Conservation (phyloP, 2,888 invertebrate genomes). For the Caenorhabditis imperialis region DNA sequence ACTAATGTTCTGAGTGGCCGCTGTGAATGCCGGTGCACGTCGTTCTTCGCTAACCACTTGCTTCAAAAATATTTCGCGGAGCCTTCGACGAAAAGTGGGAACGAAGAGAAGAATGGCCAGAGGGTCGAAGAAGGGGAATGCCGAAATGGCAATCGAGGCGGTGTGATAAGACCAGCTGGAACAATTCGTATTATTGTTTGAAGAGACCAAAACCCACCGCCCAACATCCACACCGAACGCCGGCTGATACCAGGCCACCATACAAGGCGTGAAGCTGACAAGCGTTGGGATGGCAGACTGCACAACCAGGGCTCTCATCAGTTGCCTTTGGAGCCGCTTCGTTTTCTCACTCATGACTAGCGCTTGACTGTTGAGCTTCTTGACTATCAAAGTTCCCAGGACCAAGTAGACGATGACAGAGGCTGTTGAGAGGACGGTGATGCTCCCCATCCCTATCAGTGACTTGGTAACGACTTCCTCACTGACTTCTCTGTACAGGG, state of each 20-base stretch:
- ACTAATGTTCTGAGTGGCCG: no score
- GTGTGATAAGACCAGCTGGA: no score
- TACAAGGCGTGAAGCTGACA: conserved; percentile 11
- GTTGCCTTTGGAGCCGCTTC: neutral
- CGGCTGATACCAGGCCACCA: conserved; percentile 2
- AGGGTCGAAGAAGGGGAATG: no score
- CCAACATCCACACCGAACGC: conserved; percentile 1
- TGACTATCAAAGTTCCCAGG: neutral
- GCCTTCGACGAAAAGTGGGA: no score
- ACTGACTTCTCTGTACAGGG: neutral
- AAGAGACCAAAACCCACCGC: no score
- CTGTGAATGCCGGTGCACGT: no score
- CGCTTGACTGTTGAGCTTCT: neutral
- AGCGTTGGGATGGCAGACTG: conserved; percentile 12
- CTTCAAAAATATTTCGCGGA: no score
- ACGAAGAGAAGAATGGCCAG: no score
- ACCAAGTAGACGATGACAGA: neutral
- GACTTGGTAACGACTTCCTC: neutral
- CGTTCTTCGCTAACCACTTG: no score
- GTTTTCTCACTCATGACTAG: conserved; percentile 5
- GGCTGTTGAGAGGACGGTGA: neutral
- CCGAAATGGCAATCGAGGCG: no score
- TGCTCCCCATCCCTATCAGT: neutral
- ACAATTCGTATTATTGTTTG: no score
- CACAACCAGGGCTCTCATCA: conserved; percentile 4